Conservation (phyloP, 2,888 invertebrate species). For the Troides helena region DNA sequence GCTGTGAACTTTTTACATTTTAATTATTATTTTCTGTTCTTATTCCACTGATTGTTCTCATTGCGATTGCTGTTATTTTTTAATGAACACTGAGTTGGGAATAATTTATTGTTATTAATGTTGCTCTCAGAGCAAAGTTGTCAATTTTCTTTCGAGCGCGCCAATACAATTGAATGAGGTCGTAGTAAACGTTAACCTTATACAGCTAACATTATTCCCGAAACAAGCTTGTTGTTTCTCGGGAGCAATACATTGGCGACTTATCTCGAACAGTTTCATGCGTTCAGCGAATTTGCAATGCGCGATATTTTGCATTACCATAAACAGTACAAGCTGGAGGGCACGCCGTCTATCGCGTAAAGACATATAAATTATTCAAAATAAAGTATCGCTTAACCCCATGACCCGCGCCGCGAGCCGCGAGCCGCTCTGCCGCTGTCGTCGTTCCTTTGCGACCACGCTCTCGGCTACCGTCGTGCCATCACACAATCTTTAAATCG, state of each 20-base stretch:
- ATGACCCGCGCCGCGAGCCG: conserved; percentile 61
- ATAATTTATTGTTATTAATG: conserved; percentile 31
- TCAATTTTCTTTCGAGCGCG: conserved; percentile 26
- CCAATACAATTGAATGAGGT: conserved; percentile 24
- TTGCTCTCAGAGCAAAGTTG: conserved; percentile 24
- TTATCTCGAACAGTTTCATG: conserved; percentile 65
- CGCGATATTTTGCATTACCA: conserved; percentile 79
- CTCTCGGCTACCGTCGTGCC: conserved; percentile 33
- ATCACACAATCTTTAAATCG: conserved; percentile 30
- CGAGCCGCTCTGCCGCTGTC: conserved; percentile 38
- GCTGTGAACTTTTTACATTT: conserved; percentile 60
- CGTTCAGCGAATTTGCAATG: conserved; percentile 79
- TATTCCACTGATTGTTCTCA: conserved; percentile 63
- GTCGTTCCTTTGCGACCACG: conserved; percentile 34
- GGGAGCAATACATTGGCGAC: conserved; percentile 58
- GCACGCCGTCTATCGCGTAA: conserved; percentile 77
- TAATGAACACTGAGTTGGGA: conserved; percentile 38
- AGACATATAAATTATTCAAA: conserved; percentile 81
- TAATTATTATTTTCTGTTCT: conserved; percentile 53
- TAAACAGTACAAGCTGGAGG: conserved; percentile 77
- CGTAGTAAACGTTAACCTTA: conserved; percentile 30
- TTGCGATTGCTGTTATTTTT: conserved; percentile 54
- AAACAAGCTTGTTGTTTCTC: conserved; percentile 37
- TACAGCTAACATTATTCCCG: conserved; percentile 23
- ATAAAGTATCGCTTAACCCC: conserved; percentile 80